These are phyloP conservation scores for Moxostoma hubbsi DNA, from an alignment of 2,797 vertebrate species.

Conservation along the genomic window DNA sequence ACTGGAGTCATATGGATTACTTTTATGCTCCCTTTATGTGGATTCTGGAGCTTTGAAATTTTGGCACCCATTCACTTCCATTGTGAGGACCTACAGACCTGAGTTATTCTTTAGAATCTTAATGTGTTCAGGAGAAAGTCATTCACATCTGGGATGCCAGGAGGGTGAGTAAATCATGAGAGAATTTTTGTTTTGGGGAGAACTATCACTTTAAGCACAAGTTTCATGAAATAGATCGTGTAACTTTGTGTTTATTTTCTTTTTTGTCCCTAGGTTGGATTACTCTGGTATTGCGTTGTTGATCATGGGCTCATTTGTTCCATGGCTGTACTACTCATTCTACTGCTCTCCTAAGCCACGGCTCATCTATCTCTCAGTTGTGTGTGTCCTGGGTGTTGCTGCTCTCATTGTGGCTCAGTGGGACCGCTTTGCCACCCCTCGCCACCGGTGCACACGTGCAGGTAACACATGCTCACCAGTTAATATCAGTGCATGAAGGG, in stretches of 20 bases:
- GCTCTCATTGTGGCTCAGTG: conserved; percentile 97
- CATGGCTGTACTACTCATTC: conserved; percentile 99
- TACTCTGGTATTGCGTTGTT: conserved; percentile 98
- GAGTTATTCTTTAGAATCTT: no score
- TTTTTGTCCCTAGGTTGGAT: conserved; percentile 83
- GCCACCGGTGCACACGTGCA: conserved; percentile 94
- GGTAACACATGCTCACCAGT: conserved; percentile 70
- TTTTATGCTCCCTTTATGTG: no score
- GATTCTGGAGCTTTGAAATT: no score
- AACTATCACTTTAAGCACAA: background rate
- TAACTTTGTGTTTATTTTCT: conserved; percentile 25
- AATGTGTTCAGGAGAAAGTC: no score
- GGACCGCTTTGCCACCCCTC: conserved; percentile 96
- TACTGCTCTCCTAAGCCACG: conserved; percentile 98
- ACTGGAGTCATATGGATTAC: no score
- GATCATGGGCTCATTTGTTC: conserved; percentile 99
- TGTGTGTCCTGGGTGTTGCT: conserved; percentile 94
- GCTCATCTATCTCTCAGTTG: conserved; percentile 98
- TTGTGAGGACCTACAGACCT: no score
- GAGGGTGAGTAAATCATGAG: no score
- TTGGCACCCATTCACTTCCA: no score
- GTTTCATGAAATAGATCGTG: background rate
- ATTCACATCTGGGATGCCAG: no score
- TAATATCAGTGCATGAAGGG: background rate
- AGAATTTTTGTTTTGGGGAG: no score